Evolutionary conservation across 2,888 invertebrate species (phyloP).

Genomic region (Drosophila demipolita): DNA sequence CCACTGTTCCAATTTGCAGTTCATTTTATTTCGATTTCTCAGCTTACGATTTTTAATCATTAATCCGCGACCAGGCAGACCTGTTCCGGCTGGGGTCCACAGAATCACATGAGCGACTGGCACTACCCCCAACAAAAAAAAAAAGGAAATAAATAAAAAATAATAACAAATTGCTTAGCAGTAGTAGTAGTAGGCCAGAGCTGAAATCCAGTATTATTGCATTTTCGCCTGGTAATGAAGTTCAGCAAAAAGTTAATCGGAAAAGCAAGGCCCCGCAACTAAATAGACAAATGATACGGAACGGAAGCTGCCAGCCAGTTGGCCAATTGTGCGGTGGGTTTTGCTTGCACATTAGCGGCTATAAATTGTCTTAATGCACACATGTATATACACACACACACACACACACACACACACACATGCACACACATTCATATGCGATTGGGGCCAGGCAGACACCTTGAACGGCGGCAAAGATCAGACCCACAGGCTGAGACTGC

Average conservation of each 20-base stretch:
- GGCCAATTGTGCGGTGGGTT: constrained; percentile 79
- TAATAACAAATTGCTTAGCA: constrained; percentile 61
- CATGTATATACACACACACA: constrained; percentile 34
- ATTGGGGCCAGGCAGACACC: constrained; percentile 67
- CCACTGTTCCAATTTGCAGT: constrained; percentile 73
- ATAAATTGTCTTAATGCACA: constrained; percentile 79
- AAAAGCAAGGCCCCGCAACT: constrained; percentile 79
- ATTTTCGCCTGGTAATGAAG: constrained; percentile 79
- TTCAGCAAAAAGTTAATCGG: constrained; percentile 82
- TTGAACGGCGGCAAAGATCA: constrained; percentile 80
- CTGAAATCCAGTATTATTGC: constrained; percentile 58
- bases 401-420: constrained; percentile 13
- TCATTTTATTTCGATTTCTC: constrained; percentile 70
- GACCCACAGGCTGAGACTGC: constrained; percentile 65
- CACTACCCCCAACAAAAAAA: constrained; percentile 54
- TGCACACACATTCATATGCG: constrained; percentile 13
- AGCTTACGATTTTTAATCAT: constrained; percentile 77
- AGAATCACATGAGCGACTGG: constrained; percentile 49
- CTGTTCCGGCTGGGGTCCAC: constrained; percentile 16
- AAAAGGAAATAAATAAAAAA: background rate
- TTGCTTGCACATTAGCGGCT: constrained; percentile 82
- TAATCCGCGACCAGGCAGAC: constrained; percentile 33
- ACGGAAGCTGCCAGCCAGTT: constrained; percentile 81
- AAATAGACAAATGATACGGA: constrained; percentile 84
- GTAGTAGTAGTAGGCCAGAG: constrained; percentile 34